These are phyloP conservation scores for Holotrichia oblita DNA, from an alignment of 1,140 invertebrate species.

Conservation along the genomic window DNA sequence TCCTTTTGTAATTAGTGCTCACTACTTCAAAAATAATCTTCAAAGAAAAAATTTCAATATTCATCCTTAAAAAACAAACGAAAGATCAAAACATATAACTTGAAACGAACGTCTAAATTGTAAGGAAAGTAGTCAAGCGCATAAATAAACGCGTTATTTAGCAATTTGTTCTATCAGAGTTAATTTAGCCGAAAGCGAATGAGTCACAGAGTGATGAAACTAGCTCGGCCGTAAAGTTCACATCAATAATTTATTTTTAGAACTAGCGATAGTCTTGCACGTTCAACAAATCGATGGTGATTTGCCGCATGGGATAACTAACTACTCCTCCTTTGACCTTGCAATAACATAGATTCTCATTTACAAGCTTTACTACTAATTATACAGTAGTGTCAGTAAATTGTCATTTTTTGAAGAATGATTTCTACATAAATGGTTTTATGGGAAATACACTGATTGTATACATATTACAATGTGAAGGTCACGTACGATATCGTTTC, in stretches of 20 bases:
- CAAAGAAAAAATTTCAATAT: too few relatives aligned
- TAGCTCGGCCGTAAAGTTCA: not conserved
- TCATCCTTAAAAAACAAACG: too few relatives aligned
- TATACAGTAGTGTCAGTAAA: too few relatives aligned
- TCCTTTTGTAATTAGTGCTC: too few relatives aligned
- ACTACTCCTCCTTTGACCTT: conserved; percentile 14
- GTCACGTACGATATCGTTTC: too few relatives aligned
- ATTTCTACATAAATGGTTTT: too few relatives aligned
- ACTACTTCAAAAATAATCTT: too few relatives aligned
- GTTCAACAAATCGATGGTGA: not conserved
- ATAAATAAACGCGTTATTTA: conserved; percentile 13
- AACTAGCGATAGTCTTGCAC: not conserved
- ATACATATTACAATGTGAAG: too few relatives aligned
- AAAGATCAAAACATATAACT: too few relatives aligned
- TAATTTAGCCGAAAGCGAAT: conserved; percentile 5
- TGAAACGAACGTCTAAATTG: not conserved
- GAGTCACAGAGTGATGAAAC: not conserved
- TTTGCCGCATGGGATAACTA: not conserved
- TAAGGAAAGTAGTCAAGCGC: not conserved
- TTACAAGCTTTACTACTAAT: too few relatives aligned
- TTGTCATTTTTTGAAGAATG: too few relatives aligned
- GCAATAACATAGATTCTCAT: not conserved
- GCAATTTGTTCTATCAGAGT: conserved; percentile 1
- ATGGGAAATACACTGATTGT: too few relatives aligned
- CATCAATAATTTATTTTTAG: conserved; percentile 18